Conservation (phyloP, 2,797 vertebrate species). For the Myotis vivesi region DNA sequence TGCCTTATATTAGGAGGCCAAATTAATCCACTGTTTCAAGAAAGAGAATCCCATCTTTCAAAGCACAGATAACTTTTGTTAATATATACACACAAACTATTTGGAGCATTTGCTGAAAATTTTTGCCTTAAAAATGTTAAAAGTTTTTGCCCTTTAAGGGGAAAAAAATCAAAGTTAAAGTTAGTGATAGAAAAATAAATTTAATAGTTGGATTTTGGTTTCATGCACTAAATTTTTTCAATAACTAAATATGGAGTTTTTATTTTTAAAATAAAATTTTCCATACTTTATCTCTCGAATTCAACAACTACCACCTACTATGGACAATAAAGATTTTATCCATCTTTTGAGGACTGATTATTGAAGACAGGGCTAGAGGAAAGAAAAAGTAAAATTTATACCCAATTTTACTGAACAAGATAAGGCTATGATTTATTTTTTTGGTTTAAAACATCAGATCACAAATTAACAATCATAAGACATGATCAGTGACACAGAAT, state of each 20-base stretch:
- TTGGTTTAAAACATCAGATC: background rate
- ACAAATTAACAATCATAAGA: constrained; percentile 6
- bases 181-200: constrained; percentile 43
- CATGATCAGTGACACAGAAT: background rate
- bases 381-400: constrained; percentile 50
- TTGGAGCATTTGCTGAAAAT: constrained; percentile 19
- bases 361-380: background rate
- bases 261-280: constrained; percentile 48
- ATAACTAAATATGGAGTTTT: background rate
- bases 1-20: background rate
- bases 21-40: constrained; percentile 21
- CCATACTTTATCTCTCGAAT: background rate
- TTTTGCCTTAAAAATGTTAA: background rate
- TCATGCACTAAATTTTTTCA: background rate
- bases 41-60: background rate
- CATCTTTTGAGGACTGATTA: background rate
- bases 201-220: background rate
- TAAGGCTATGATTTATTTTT: constrained; percentile 26
- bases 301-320: background rate
- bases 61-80: constrained; percentile 1
- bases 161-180: constrained; percentile 44
- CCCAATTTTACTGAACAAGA: constrained; percentile 41
- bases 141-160: background rate
- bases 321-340: constrained; percentile 42
- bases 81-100: background rate